Conservation (phyloP, 2,888 invertebrate genomes). For the Ormyrus rosae region DNA sequence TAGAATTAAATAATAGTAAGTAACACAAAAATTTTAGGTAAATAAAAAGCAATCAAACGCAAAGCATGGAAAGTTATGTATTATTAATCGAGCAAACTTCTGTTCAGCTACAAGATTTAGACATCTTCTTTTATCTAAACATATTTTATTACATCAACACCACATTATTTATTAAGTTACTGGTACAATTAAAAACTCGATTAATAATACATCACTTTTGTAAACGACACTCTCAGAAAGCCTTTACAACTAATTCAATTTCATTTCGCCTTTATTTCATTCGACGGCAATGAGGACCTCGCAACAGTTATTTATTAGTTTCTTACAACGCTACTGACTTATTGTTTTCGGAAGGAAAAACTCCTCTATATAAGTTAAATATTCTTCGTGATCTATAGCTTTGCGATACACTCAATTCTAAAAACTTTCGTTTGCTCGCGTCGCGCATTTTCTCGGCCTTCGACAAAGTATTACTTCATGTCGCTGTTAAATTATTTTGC, state of each 20-base stretch:
- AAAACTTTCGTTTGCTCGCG: slow-evolving; percentile 19
- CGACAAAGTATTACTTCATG: background rate
- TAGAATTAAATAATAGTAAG: slow-evolving; percentile 17
- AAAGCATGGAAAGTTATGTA: background rate
- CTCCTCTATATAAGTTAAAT: slow-evolving; percentile 6
- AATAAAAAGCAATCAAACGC: background rate
- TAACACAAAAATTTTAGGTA: background rate
- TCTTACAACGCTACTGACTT: slow-evolving; percentile 43
- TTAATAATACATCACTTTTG: slow-evolving; percentile 10
- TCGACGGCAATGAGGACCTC: slow-evolving; percentile 44
- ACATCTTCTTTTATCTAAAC: background rate
- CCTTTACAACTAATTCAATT: background rate
- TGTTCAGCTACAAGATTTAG: slow-evolving; percentile 1
- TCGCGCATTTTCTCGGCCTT: background rate
- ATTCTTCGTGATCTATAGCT: slow-evolving; percentile 18
- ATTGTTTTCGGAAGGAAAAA: slow-evolving; percentile 16
- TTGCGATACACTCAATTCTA: slow-evolving; percentile 12
- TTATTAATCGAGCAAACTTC: slow-evolving; percentile 9
- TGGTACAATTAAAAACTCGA: slow-evolving; percentile 8
- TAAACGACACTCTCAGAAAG: slow-evolving; percentile 2
- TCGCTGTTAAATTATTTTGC: too few relatives aligned
- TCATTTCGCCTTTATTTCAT: background rate
- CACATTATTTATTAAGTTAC: background rate
- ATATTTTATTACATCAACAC: background rate
- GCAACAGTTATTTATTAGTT: slow-evolving; percentile 37